Conservation (phyloP, 2,888 invertebrate species). For the Mesoligia furuncula region DNA sequence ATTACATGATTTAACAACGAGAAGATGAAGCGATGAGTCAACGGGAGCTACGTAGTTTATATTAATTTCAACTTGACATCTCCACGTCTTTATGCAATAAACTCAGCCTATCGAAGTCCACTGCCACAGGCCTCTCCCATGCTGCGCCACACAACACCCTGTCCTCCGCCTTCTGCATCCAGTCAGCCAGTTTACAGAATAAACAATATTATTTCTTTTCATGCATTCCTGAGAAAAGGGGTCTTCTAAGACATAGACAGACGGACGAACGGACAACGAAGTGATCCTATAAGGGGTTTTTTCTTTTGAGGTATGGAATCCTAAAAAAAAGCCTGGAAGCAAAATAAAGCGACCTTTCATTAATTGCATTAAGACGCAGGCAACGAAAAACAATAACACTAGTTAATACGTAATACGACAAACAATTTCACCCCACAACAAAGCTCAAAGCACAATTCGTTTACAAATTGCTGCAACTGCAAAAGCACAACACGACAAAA, state of each 20-base stretch:
- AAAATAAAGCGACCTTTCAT: neutral
- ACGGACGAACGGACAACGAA: neutral
- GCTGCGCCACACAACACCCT: neutral
- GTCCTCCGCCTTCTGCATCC: neutral
- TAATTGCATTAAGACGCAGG: neutral
- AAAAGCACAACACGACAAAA: conserved; percentile 33
- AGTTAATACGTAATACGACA: conserved; percentile 1
- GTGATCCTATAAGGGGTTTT: neutral
- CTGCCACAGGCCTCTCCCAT: neutral
- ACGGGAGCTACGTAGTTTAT: too few species aligned
- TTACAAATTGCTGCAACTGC: conserved; percentile 39
- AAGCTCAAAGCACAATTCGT: conserved; percentile 37
- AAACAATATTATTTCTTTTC: neutral
- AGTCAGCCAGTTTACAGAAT: neutral
- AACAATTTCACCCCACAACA: conserved; percentile 11
- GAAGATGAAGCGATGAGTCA: too few species aligned
- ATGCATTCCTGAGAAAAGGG: neutral
- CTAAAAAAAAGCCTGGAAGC: neutral
- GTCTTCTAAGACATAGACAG: neutral
- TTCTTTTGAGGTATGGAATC: neutral
- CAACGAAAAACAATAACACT: neutral
- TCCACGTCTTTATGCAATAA: neutral
- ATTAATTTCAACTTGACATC: neutral
- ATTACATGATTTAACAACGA: neutral
- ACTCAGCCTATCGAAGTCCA: neutral